Base-by-base conservation (phyloP, 1,140 invertebrate species). In the Pristionchus pacificus region DNA sequence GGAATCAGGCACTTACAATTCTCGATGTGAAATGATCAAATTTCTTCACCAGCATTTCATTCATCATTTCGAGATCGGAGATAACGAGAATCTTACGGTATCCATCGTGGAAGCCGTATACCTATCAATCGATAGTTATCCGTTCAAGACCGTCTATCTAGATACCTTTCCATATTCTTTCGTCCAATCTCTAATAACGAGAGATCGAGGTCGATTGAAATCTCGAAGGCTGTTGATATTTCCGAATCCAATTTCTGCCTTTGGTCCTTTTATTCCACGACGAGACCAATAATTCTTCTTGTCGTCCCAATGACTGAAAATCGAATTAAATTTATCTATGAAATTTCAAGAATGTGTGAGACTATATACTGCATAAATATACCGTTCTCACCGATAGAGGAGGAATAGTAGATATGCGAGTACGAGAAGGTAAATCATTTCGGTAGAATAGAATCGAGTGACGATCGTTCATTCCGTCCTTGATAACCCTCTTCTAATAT, bases 211-310 rank as follows among this genome's bases (percentile, higher is more conserved):
- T 49, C 6, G 6, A 10, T 49, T 19, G 6, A 6, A 10, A 10
- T 49, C 38, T 19, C 6, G 38, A 49, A 19, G 6, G 6, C 38
- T 6, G 19, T 49, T 10, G 38, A n/a, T n/a, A n/a, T 49, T 78
- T 25, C 68, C 66, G 14, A 59, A 1, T 10, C 59, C 27, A 1
- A 58, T 31, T 19, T 59, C 58, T 0, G 29, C 49, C 2, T 19
- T 1, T 1, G 66, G 66, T 1, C 66, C 66, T 2, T 28, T 1
- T 2, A 68, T 68, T 58, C 66, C 66, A n/a, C 58, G 49, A 30
- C 66, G 66, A 3, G 24, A 31, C 66, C 66, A 68, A 33, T 68
- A 60, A 1, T 24, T 59, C 66, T 10, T 49, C 38, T 49, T 6
- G 38, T 49, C 38, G 19, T 49, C n/a, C n/a, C n/a, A n/a, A n/a